Base-by-base conservation (phyloP, 92 coral and sea anemone species). In the Bergia puertoricense region DNA sequence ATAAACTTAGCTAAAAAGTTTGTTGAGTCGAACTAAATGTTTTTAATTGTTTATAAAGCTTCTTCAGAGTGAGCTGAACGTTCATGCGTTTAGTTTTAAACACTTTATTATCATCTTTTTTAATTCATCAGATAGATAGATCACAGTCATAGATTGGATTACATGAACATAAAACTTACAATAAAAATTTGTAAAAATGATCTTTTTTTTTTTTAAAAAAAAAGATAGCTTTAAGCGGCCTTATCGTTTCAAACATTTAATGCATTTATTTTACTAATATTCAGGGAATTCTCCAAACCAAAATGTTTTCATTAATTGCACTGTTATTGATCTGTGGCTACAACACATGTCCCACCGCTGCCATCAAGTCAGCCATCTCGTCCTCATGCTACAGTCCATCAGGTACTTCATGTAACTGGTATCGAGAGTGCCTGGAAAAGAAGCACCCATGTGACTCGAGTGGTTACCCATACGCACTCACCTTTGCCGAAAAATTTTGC, bases 371-470 rank as follows among this genome's bases (percentile, higher is more conserved):
- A 18, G 13, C 44, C 79, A 69, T 89, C 16, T 84, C 88, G 18
- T 30, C 77, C 15, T 76, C 88, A 30, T 89, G 91, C 73, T 83
- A 89, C 88, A 83, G 69, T 37, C 91, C 91, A 42, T 45, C 80
- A 10, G 91, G 91, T 41, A 74, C 76, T 44, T 76, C 81, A 1
- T 89, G 91, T 62, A 82, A 37, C 56, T 89, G 91, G 91, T 89
- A 89, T 78, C 86, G 88, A 38, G 77, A 89, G 50, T 89, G 91
- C 74, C 74, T 89, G 20, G 86, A 74, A 40, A 10, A 36, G 76
- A 80, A 67, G 68, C 82, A 89, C 46, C 91, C 91, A 6, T 89
- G 91, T 42, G 75, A 89, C 57, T 67, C 79, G 38, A 74, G 72
- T n/a, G 77, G 76, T 5, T 79, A 89, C 62, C 88, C 81, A 23